Evolutionary conservation across 2,888 invertebrate species (phyloP).

Genomic region (Dastarcus helophoroides): DNA sequence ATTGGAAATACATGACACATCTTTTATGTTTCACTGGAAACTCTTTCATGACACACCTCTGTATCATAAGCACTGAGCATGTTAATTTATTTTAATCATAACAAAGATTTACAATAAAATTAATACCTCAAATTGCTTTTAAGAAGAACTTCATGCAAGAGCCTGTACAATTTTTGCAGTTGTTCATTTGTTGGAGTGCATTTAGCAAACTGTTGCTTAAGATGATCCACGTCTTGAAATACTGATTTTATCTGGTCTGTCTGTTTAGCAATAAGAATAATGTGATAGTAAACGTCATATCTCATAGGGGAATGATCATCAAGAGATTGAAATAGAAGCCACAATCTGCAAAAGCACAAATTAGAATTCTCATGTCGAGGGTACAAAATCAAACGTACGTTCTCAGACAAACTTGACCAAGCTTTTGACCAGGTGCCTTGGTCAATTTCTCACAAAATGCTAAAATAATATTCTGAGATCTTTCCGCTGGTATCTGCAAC

Average conservation of each 20-base stretch:
- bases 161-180: conserved; percentile 80
- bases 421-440: conserved; percentile 71
- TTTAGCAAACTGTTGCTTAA: conserved; percentile 67
- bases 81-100: no score
- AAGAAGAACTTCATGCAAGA: conserved; percentile 78
- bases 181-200: conserved; percentile 79
- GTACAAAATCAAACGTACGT: conserved; percentile 51
- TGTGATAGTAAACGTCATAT: conserved; percentile 86
- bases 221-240: conserved; percentile 71
- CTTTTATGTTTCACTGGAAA: no score
- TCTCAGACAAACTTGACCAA: conserved; percentile 70
- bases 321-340: conserved; percentile 86
- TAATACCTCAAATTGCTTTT: conserved; percentile 72
- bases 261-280: conserved; percentile 80
- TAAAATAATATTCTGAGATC: conserved; percentile 78
- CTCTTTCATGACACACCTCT: no score
- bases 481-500: conserved; percentile 65
- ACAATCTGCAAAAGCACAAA: conserved; percentile 49
- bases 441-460: conserved; percentile 87
- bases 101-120: no score
- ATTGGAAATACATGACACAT: no score
- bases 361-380: conserved; percentile 3
- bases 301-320: conserved; percentile 73
- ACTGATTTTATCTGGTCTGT: conserved; percentile 78
- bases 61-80: no score